Evolutionary conservation across 2,888 invertebrate genomes (phyloP).

Genomic region (Pediacus dermestoides): DNA sequence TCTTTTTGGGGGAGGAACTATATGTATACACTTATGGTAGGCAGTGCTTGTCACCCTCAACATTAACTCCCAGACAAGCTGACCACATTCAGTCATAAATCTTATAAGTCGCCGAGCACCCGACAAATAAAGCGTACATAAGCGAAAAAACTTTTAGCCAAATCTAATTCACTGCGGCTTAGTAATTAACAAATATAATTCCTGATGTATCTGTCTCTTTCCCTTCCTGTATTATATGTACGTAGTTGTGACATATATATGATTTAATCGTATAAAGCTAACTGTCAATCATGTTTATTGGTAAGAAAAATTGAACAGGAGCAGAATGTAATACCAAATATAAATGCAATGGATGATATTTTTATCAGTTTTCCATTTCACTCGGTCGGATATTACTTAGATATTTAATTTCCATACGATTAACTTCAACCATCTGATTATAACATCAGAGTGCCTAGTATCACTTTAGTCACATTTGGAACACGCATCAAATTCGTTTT

Average conservation of each 20-base stretch:
- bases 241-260: conserved; percentile 23
- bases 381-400: conserved; percentile 44
- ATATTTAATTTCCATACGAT: conserved; percentile 46
- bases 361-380: conserved; percentile 41
- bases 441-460: conserved; percentile 25
- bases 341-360: conserved; percentile 36
- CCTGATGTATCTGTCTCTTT: too few species aligned
- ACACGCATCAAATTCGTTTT: background rate
- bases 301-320: conserved; percentile 41
- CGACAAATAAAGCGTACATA: too few species aligned
- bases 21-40: conserved; percentile 8
- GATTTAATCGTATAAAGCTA: conserved; percentile 29
- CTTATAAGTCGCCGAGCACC: conserved; percentile 3
- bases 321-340: conserved; percentile 35
- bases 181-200: too few species aligned
- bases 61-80: conserved; percentile 8
- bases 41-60: conserved; percentile 5
- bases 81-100: conserved; percentile 8
- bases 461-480: conserved; percentile 15
- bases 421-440: conserved; percentile 41
- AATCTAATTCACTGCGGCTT: too few species aligned
- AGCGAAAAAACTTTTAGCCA: too few species aligned
- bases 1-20: conserved; percentile 18
- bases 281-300: conserved; percentile 42
- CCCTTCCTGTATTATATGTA: too few species aligned